Conservation (phyloP, 2,888 invertebrate species). For the Rhingia campestris region DNA sequence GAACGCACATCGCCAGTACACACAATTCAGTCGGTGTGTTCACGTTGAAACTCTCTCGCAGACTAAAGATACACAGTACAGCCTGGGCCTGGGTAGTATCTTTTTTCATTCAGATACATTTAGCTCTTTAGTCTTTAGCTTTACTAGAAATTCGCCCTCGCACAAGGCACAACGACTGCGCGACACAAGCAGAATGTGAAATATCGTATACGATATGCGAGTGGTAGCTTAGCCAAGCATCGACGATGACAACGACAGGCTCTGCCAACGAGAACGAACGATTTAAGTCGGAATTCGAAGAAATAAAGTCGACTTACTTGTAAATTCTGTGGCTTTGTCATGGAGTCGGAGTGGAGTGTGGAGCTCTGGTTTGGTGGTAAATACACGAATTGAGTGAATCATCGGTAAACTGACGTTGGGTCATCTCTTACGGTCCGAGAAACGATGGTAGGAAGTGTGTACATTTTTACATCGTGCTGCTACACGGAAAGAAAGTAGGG, state of each 20-base stretch:
- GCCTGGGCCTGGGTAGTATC: conserved; percentile 3
- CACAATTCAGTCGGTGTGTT: conserved; percentile 41
- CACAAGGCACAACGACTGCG: too few species aligned
- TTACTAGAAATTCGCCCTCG: too few species aligned
- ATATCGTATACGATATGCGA: conserved; percentile 12
- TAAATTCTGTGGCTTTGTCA: conserved; percentile 44
- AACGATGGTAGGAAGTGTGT: not conserved
- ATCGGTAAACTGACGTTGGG: conserved; percentile 44
- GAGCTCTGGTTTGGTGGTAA: conserved; percentile 42
- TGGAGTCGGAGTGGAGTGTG: not conserved
- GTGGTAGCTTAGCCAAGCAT: conserved; percentile 18
- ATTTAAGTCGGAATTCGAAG: conserved; percentile 68
- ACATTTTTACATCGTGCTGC: not conserved
- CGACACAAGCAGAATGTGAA: conserved; percentile 2
- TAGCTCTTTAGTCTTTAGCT: too few species aligned
- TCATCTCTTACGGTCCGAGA: conserved; percentile 22
- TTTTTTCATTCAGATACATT: conserved; percentile 54
- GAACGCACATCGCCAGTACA: conserved; percentile 62
- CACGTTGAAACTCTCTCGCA: conserved; percentile 58
- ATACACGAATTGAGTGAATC: conserved; percentile 61
- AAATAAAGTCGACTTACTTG: conserved; percentile 52
- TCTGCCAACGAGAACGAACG: conserved; percentile 23
- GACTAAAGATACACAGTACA: conserved; percentile 40
- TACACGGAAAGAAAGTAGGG: conserved; percentile 50
- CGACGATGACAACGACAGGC: conserved; percentile 9